Percentiles rank a stretch among this genome's conserved stretches.
Conservation (phyloP, 2,113 vertebrate species). For the Sus scrofa region DNA sequence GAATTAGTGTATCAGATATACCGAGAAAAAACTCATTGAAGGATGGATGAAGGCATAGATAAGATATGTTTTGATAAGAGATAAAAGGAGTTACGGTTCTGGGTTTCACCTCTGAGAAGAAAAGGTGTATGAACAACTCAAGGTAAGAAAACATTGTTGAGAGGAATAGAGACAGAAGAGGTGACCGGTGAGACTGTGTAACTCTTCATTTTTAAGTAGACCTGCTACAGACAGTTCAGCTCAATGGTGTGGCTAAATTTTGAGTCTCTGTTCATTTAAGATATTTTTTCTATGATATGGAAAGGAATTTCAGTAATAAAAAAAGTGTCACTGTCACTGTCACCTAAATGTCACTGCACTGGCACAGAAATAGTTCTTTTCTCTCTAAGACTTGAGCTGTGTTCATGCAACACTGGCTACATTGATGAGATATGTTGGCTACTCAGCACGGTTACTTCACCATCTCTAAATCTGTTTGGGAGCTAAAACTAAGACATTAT, state of each 20-base stretch:
- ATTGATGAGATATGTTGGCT: neutral
- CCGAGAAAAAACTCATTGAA: neutral
- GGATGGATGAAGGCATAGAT: neutral
- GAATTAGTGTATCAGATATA: neutral
- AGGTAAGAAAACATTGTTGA: slow-evolving; percentile 5
- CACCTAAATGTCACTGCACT: neutral
- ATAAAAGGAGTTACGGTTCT: neutral
- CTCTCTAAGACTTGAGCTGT: neutral
- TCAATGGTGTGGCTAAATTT: neutral
- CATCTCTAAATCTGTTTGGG: neutral
- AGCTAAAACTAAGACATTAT: neutral
- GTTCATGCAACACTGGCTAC: neutral
- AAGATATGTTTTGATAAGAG: slow-evolving; percentile 2
- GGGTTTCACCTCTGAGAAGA: neutral
- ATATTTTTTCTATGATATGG: neutral
- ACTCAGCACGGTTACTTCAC: neutral
- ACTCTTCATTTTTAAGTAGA: neutral
- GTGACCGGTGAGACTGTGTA: neutral
- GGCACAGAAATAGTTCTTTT: neutral
- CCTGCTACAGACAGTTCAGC: neutral
- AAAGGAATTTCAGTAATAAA: neutral
- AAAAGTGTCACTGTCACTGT: neutral
- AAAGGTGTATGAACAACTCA: neutral
- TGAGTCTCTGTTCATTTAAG: neutral
- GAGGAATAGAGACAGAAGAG: neutral